Evolutionary conservation across 2,113 vertebrate genomes (phyloP).

Genomic region (Nothobranchius furzeri): DNA sequence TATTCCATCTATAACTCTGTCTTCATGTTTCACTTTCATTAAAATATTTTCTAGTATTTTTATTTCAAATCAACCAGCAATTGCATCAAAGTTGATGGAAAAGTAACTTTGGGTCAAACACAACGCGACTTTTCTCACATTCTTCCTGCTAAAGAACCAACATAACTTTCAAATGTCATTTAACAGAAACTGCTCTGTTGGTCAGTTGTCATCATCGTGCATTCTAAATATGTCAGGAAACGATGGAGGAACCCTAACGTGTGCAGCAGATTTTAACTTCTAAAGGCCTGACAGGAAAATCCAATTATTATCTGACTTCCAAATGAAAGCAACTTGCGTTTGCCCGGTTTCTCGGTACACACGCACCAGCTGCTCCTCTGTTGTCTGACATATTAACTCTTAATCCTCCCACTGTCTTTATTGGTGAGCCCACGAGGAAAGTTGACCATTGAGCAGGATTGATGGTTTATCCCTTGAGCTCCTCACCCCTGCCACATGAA

Average conservation of each 20-base stretch:
- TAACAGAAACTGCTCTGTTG: background rate
- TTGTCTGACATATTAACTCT: slow-evolving; percentile 2
- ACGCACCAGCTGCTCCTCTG: slow-evolving; percentile 25
- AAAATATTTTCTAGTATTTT: too few relatives aligned
- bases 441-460: too few relatives aligned
- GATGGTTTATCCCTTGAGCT: too few relatives aligned
- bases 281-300: slow-evolving; percentile 2
- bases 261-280: slow-evolving; percentile 8
- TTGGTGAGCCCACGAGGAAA: too few relatives aligned
- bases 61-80: too few relatives aligned
- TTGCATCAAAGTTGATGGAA: too few relatives aligned
- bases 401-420: background rate
- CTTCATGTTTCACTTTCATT: too few relatives aligned
- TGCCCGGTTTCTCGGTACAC: slow-evolving; percentile 15
- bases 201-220: background rate
- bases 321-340: slow-evolving; percentile 22
- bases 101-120: too few relatives aligned
- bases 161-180: background rate
- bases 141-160: background rate
- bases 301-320: slow-evolving; percentile 8
- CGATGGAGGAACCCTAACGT: background rate
- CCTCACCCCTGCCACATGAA: too few relatives aligned
- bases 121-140: too few relatives aligned
- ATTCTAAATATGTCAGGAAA: background rate
- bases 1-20: too few relatives aligned